Evolutionary conservation across 2,113 vertebrate genomes (phyloP), one percentile per base, ranked within the genome.

Genomic region (Phalacrocorax brasilianus): DNA sequence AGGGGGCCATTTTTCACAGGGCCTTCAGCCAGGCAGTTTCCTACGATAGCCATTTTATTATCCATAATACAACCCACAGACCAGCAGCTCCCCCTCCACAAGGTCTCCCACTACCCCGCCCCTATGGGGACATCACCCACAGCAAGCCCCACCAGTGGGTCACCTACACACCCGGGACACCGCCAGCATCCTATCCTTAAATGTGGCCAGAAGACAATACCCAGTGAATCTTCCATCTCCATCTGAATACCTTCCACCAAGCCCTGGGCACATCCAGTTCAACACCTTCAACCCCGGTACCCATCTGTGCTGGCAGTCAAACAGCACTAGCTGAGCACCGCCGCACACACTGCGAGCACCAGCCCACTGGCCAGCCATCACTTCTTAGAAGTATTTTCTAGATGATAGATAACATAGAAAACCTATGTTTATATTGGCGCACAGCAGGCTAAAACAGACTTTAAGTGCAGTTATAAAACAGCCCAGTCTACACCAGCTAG

Each of bases 11-110:
- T 97, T 91, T 97, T 97, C 96, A 97, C 89, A 95, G 89, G 70
- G 92, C 96, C 77, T 96, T 95, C 97, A 97, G 96, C 97, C 92
- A 95, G 83, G 94, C 91, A 5, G 5, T 94, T 97, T 97, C 97
- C 94, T 96, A 93, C 17, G 3, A 95, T 73, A 81, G 47, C 67
- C 28, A 7, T 93, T 97, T 96, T 93, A 96, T 94, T 89, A 96
- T 58, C 68, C 80, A 52, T 91, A 94, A 96, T 94, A 97, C 86
- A 93, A 68, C 83, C 84, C 79, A 52, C 9, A 93, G 91, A 95
- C 11, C 94, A 94, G 84, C 77, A 95, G 92, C 72, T 80, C 65
- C 49, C 49, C 61, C 85, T 26, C 45, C 45, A 38, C 2, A 1
- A 24, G 62, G 42, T 33, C 76, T 84, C 33, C 79, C 42, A 53